Evolutionary conservation across 2,888 invertebrate species (phyloP).

Genomic region (Synergus gifuensis): DNA sequence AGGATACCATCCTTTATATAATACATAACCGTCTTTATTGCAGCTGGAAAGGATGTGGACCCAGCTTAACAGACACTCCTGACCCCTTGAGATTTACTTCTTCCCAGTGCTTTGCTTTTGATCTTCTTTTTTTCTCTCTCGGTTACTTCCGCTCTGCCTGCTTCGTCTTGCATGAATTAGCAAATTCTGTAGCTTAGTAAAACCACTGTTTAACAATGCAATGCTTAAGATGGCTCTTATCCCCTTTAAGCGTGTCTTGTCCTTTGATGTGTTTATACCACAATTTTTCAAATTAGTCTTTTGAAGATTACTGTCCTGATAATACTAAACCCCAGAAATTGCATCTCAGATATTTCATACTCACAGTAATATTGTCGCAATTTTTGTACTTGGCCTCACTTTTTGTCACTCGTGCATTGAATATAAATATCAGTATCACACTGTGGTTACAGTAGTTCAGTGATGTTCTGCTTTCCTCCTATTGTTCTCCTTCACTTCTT

Average conservation of each 20-base stretch:
- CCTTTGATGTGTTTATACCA: background rate
- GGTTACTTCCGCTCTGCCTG: background rate
- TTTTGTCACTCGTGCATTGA: too few relatives aligned
- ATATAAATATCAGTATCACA: too few relatives aligned
- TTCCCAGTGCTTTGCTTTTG: conserved; percentile 11
- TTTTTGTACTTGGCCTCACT: too few relatives aligned
- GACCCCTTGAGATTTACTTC: conserved; percentile 38
- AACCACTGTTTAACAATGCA: background rate
- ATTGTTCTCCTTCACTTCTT: too few relatives aligned
- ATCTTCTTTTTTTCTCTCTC: background rate
- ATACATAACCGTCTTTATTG: conserved; percentile 39
- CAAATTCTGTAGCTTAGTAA: background rate
- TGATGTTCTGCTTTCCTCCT: too few relatives aligned
- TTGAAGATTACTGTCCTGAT: background rate
- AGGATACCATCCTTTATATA: conserved; percentile 20
- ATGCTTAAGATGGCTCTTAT: background rate
- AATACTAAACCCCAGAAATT: background rate
- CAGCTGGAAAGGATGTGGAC: conserved; percentile 17
- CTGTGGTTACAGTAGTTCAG: too few relatives aligned
- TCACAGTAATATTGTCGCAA: background rate
- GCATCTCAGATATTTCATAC: background rate
- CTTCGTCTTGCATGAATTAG: conserved; percentile 28
- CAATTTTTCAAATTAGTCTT: background rate
- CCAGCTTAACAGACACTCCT: conserved; percentile 30
- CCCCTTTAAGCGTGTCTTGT: background rate